Conservation (phyloP, 2,888 invertebrate genomes). For the Cepaea hortensis region DNA sequence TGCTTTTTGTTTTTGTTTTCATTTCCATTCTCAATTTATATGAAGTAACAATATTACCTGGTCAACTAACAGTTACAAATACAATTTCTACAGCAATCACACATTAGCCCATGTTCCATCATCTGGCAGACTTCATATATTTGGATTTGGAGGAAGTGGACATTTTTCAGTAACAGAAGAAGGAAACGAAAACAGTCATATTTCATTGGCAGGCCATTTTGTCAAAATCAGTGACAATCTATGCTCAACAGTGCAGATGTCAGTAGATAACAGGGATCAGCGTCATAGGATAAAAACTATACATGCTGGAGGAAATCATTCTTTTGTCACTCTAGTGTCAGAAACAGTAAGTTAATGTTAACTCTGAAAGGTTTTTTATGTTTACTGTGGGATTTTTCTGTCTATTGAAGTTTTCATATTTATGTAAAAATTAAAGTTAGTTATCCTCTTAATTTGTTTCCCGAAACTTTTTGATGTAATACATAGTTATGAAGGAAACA, state of each 20-base stretch:
- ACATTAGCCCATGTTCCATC: slow-evolving; percentile 89
- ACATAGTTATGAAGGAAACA: no score
- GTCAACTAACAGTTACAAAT: no score
- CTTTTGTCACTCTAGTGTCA: slow-evolving; percentile 80
- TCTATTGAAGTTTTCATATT: no score
- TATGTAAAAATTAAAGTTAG: no score
- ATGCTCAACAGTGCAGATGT: slow-evolving; percentile 45
- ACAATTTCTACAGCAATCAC: slow-evolving; percentile 81
- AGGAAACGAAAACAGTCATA: slow-evolving; percentile 81
- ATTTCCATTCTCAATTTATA: no score
- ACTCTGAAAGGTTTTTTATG: no score
- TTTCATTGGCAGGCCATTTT: slow-evolving; percentile 65
- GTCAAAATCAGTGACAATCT: slow-evolving; percentile 50
- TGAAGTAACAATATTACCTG: no score
- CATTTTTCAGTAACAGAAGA: slow-evolving; percentile 83
- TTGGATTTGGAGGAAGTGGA: slow-evolving; percentile 92
- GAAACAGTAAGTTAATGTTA: slow-evolving; percentile 55
- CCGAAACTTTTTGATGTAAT: no score
- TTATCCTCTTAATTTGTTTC: no score
- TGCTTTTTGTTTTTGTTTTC: no score
- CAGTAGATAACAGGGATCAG: slow-evolving; percentile 54
- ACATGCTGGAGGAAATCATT: slow-evolving; percentile 91
- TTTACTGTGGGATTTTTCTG: no score
- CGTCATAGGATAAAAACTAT: slow-evolving; percentile 80
- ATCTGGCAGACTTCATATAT: slow-evolving; percentile 87